Percentiles rank a stretch among this genome's conserved stretches.
Conservation (phyloP, 1,140 invertebrate species). For the Drosophila albomicans region DNA sequence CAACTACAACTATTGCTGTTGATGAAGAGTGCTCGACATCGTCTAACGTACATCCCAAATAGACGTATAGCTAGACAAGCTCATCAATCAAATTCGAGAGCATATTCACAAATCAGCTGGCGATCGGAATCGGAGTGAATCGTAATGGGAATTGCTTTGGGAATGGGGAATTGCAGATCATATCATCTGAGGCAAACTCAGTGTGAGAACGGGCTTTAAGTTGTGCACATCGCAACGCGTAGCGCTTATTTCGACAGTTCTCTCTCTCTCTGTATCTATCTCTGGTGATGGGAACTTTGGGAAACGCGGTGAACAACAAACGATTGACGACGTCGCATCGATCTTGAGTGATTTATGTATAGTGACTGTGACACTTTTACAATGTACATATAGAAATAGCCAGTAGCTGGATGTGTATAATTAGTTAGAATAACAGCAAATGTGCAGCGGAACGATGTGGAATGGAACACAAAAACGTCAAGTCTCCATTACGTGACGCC, state of each 20-base stretch:
- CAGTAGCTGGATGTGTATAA: background rate
- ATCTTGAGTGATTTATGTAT: constrained; percentile 8
- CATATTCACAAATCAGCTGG: constrained; percentile 39
- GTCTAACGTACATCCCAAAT: background rate
- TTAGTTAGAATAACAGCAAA: constrained; percentile 8
- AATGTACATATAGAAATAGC: constrained; percentile 2
- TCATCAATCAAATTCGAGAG: constrained; percentile 38
- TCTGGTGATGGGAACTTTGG: background rate
- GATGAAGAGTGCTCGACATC: background rate
- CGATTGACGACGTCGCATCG: background rate
- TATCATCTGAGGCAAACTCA: constrained; percentile 46
- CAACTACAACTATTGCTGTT: background rate
- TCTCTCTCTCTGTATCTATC: background rate
- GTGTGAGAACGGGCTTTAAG: constrained; percentile 67
- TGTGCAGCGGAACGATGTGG: constrained; percentile 6
- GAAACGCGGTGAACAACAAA: background rate
- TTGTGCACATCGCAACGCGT: constrained; percentile 67
- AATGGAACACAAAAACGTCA: background rate
- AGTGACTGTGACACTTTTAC: background rate
- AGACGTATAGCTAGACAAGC: background rate
- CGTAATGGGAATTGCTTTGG: constrained; percentile 8
- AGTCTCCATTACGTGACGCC: constrained; percentile 23
- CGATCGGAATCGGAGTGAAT: background rate
- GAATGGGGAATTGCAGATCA: constrained; percentile 51
- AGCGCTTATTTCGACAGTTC: background rate